phyloP scores from a whole-genome alignment of 2,797 vertebrate genomes.

The Cyclura pinguis region DNA sequence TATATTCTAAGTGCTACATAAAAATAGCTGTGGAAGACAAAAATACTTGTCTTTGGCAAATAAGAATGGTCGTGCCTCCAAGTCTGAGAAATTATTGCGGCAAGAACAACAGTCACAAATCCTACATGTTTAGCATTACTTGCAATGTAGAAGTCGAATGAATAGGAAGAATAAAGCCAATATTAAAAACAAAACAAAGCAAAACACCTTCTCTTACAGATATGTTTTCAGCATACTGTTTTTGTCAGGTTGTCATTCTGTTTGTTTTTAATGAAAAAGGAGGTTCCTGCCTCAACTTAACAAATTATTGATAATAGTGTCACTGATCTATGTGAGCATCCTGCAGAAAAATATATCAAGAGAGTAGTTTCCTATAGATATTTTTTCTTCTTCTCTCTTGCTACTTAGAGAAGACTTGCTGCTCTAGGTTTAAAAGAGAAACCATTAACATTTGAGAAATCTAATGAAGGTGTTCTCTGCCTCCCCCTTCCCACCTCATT shows the following conservation, averaged over 20 bases:
- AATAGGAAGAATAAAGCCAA: not conserved
- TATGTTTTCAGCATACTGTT: slow-evolving; percentile 19
- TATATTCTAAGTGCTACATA: slow-evolving; percentile 49
- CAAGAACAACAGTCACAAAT: slow-evolving; percentile 37
- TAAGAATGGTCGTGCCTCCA: slow-evolving; percentile 18
- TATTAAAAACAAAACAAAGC: slow-evolving; percentile 1
- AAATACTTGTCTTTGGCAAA: slow-evolving; percentile 61
- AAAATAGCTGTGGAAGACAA: slow-evolving; percentile 68
- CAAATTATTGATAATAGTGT: slow-evolving; percentile 2
- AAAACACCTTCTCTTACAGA: not conserved
- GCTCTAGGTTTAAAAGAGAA: slow-evolving; percentile 1
- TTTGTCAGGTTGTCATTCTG: slow-evolving; percentile 27
- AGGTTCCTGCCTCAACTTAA: not conserved
- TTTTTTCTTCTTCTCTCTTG: slow-evolving; percentile 23
- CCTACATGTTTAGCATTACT: slow-evolving; percentile 39
- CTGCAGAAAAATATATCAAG: not conserved
- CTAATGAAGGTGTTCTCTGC: not conserved
- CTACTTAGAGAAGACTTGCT: slow-evolving; percentile 39
- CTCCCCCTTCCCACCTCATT: not conserved
- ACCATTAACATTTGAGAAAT: slow-evolving; percentile 5
- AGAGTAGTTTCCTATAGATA: not conserved
- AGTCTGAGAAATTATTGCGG: slow-evolving; percentile 53
- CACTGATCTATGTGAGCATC: slow-evolving; percentile 29
- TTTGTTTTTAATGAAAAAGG: slow-evolving; percentile 45
- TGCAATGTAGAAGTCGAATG: slow-evolving; percentile 34